Percentiles rank a stretch among this genome's conserved stretches.
phyloP scores from a whole-genome alignment of 2,797 vertebrate genomes.

The Harpia harpyja region DNA sequence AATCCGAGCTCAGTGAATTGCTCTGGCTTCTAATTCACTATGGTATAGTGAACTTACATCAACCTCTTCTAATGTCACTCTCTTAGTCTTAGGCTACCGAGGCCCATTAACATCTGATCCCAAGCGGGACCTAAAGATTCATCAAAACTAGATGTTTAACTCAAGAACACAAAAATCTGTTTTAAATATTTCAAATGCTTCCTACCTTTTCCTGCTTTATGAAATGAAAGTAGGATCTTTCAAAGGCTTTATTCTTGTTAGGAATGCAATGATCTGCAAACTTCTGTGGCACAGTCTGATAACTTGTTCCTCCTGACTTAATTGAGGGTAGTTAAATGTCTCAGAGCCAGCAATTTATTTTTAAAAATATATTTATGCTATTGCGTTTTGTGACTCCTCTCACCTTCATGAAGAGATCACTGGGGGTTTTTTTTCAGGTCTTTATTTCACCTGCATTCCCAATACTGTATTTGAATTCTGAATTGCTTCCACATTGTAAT shows the following conservation, averaged over 20 bases:
- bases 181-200: background rate
- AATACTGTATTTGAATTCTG: background rate
- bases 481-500: background rate
- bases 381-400: background rate
- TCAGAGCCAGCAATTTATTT: background rate
- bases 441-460: background rate
- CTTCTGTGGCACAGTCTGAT: background rate
- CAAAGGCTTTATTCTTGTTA: background rate
- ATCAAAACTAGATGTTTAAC: background rate
- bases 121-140: background rate
- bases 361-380: background rate
- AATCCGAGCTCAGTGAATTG: background rate
- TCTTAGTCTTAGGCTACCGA: background rate
- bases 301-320: background rate
- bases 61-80: background rate
- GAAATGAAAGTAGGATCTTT: background rate
- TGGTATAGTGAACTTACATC: background rate
- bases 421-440: accelerated
- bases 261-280: background rate
- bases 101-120: background rate
- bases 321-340: background rate
- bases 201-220: background rate
- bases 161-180: background rate
- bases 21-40: background rate
- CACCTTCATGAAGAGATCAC: background rate